Base-by-base conservation (phyloP, 2,888 invertebrate species). In the Hedychridium roseum region DNA sequence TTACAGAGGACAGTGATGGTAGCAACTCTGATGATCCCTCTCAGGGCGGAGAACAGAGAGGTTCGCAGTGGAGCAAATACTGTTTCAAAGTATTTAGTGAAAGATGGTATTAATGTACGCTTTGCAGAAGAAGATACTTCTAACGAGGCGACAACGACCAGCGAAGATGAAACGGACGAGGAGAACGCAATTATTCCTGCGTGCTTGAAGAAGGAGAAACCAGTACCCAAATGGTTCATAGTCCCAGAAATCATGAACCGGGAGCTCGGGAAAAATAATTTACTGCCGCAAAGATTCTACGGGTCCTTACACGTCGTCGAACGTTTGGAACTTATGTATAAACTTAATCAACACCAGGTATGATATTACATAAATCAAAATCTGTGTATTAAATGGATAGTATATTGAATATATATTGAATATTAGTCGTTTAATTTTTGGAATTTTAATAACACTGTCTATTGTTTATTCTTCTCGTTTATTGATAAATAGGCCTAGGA, bases 241-340 rank as follows among this genome's bases (percentile, higher is more conserved):
- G 76, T 88, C 30, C 80, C 84, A 73, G 89, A 90, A 81, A 77
- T 90, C 59, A 76, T 85, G 64, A 87, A 83, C 70, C 84, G 87
- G 63, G 88, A 88, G 74, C 81, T 85, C 73, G 87, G 87, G 36
- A 77, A 79, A 66, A 81, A 82, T 76, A 79, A 81, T 63, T 79
- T 84, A 47, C 91, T 92, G 74, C 85, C 88, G 52, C 83, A 85
- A 56, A 83, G 86, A 36, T 90, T 90, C 78, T 92, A 92, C 68
- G 90, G 91, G 1, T 93, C 94, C 1, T 82, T 94, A 16, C 89
- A 91, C 70, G 85, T 87, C 57, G 90, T 94, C 6, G 90, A 93
- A 78, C 86, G 92, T 60, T 82, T 97, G 73, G 87, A 92, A 73
- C 83, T 92, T 35, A 85, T 90, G 78, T 87, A 88, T 66, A 85